Percentiles rank a stretch among this genome's conserved stretches.
phyloP scores from a whole-genome alignment of 1,140 invertebrate species.

The Orussus abietinus region DNA sequence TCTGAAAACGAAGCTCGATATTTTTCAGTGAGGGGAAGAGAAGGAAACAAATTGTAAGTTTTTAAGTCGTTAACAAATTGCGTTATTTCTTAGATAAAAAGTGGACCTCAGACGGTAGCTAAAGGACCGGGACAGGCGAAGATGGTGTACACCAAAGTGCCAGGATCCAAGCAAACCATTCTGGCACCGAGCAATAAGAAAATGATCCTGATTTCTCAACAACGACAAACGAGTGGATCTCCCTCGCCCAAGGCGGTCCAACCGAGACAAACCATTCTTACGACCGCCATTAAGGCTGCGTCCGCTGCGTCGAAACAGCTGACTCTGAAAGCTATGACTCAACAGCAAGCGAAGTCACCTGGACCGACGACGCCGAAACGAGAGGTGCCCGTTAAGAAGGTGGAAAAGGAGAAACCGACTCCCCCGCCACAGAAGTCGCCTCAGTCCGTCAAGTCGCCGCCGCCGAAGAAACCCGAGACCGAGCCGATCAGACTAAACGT shows the following conservation, averaged over 20 bases:
- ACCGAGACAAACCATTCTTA: conserved; percentile 13
- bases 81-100: conserved; percentile 21
- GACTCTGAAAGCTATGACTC: conserved; percentile 17
- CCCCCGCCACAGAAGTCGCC: conserved; percentile 4
- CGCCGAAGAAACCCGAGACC: conserved; percentile 44
- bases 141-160: conserved; percentile 42
- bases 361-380: conserved; percentile 3
- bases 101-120: conserved; percentile 7
- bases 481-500: conserved; percentile 78
- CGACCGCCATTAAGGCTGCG: background rate
- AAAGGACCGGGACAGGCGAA: conserved; percentile 32
- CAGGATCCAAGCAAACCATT: conserved; percentile 46
- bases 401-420: conserved; percentile 20
- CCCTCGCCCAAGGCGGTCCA: conserved; percentile 7
- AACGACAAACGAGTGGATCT: conserved; percentile 7
- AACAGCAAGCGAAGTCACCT: conserved; percentile 8
- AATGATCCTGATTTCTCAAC: conserved; percentile 20
- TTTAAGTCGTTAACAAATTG: conserved; percentile 3
- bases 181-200: conserved; percentile 34
- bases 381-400: conserved; percentile 12
- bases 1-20: too few relatives aligned
- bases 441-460: conserved; percentile 11
- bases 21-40: too few relatives aligned
- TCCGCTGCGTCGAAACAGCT: conserved; percentile 17
- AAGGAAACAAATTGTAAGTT: conserved; percentile 13